These are phyloP conservation scores for Chaenocephalus aceratus DNA, from an alignment of 2,113 vertebrate species.

Conservation along the genomic window DNA sequence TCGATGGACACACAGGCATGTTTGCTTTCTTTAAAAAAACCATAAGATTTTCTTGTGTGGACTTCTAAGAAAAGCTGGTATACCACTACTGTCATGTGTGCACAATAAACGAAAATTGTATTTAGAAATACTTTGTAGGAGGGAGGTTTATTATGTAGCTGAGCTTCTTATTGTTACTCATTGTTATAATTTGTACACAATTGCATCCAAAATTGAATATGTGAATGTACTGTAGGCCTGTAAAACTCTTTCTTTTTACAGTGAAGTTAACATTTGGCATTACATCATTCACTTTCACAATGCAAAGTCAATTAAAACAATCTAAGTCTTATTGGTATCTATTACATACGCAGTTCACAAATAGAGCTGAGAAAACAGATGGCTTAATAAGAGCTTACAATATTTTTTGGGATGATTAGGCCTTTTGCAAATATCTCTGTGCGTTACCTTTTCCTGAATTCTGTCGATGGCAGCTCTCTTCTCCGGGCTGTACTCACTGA, in stretches of 20 bases:
- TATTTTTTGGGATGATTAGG: not conserved
- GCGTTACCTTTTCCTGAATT: conserved; percentile 62
- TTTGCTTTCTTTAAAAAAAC: not conserved
- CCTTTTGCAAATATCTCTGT: not conserved
- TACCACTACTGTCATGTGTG: not conserved
- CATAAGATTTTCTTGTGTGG: not conserved
- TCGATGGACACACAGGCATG: not conserved
- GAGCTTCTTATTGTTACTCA: not conserved
- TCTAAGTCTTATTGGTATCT: too few species aligned
- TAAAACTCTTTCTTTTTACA: too few species aligned
- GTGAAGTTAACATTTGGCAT: too few species aligned
- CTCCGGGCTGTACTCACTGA: conserved; percentile 22
- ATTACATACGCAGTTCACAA: too few species aligned
- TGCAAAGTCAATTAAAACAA: too few species aligned
- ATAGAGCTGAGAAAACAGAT: too few species aligned
- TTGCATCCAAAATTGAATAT: not conserved
- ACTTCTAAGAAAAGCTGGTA: not conserved
- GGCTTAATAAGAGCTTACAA: not conserved
- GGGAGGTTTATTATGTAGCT: not conserved
- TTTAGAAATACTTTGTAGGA: not conserved
- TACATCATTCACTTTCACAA: too few species aligned
- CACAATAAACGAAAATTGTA: not conserved
- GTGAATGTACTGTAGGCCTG: too few species aligned
- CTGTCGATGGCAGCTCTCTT: conserved; percentile 33
- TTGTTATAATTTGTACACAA: not conserved